A percentile compares a stretch with the other conserved stretches of the same genome.
These are phyloP conservation scores for Meiosimyza platycephala DNA, from an alignment of 2,888 invertebrate species.

Conservation along the genomic window DNA sequence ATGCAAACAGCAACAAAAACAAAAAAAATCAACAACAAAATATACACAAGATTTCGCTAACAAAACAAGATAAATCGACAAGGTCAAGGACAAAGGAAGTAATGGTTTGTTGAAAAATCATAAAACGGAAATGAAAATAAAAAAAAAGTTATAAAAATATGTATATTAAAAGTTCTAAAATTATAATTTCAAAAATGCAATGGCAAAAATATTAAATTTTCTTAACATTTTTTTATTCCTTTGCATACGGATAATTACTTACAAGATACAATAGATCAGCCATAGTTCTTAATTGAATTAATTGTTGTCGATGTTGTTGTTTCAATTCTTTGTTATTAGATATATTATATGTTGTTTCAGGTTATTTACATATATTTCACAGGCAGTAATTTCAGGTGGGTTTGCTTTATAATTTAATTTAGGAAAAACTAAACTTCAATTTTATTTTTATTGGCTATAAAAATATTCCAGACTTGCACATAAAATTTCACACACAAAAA, in stretches of 20 bases:
- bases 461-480: too few species aligned
- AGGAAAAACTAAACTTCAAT: too few species aligned
- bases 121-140: conserved; percentile 27
- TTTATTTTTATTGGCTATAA: too few species aligned
- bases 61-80: conserved; percentile 35
- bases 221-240: conserved; percentile 22
- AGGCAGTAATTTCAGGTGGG: background rate
- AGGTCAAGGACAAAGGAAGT: conserved; percentile 44
- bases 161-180: background rate
- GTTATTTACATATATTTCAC: background rate
- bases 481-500: too few species aligned
- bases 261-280: conserved; percentile 47
- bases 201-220: conserved; percentile 18
- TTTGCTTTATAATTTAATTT: background rate
- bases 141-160: too few species aligned
- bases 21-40: background rate
- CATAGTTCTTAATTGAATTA: background rate
- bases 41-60: background rate
- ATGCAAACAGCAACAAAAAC: background rate
- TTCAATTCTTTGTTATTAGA: background rate
- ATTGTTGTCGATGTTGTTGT: too few species aligned
- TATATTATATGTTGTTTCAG: background rate
- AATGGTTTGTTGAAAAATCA: conserved; percentile 16
- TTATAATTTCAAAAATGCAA: conserved; percentile 21
- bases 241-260: conserved; percentile 46